Base-by-base conservation (phyloP, 1,140 invertebrate species). In the Drosophila kohkoa region DNA sequence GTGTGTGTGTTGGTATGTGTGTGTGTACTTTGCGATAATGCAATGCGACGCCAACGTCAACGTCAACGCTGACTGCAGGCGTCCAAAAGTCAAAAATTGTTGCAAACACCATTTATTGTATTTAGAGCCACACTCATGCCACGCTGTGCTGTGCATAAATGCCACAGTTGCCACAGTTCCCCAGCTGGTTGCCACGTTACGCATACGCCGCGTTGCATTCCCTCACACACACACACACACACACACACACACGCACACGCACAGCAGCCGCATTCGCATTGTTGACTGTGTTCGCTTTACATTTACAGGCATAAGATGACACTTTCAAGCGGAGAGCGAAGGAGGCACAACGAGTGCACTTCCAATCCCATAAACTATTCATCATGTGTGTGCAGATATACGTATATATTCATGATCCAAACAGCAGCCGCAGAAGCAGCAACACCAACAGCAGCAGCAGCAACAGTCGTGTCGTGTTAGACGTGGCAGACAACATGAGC, bases 51-150 rank as follows among this genome's bases (percentile, higher is more conserved):
- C 79, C 43, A 45, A 20, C 68, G 48, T 46, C 62, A 51, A 52
- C 65, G 63, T 51, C 43, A 71, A 25, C 75, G 51, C 52, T 51
- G 79, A 62, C 72, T 57, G 46, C 72, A 52, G 82, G 83, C 73
- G 73, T 80, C 28, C 62, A 79, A 87, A 88, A 88, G 83, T 87
- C 83, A 80, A 82, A 87, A 88, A 87, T 88, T 88, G 80, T 87
- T 87, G 79, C 77, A 88, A 88, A 79, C 77, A 68, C 79, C 82
- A 87, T 86, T 86, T 76, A 80, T 86, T 81, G 82, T 86, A 75
- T 75, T 87, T 82, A 77, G 32, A 75, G 49, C 30, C 16, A 48
- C 67, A 28, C 64, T 57, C 54, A 57, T 57, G 13, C 16, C 35
- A 57, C 35, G 32, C 54, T 38, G 41, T 54, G 65, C 68, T 65